phyloP scores from a whole-genome alignment of 2,113 vertebrate genomes.

The Scortum barcoo region DNA sequence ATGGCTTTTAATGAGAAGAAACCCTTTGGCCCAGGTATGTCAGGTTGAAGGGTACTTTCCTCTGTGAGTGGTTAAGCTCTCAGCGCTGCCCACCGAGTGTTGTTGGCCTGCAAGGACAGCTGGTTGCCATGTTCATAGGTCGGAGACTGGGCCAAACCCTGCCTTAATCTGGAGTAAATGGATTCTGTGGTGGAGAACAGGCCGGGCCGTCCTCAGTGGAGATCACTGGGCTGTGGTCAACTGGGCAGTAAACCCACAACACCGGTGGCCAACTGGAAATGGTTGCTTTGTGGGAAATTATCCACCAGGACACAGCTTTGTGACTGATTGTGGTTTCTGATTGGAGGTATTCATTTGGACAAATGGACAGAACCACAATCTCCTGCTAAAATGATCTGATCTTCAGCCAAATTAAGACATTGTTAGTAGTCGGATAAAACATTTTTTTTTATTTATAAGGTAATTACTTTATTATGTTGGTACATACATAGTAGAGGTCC shows the following conservation, averaged over 20 bases:
- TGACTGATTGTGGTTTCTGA: constrained; percentile 62
- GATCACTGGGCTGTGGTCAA: constrained; percentile 60
- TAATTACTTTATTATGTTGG: neutral
- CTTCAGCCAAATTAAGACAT: constrained; percentile 24
- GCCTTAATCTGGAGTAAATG: constrained; percentile 72
- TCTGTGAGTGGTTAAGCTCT: constrained; percentile 44
- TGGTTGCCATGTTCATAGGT: constrained; percentile 44
- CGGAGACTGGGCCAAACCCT: constrained; percentile 41
- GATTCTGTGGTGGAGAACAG: constrained; percentile 55
- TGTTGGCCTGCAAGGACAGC: constrained; percentile 41
- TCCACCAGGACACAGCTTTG: constrained; percentile 61
- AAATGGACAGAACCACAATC: constrained; percentile 32
- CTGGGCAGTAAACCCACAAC: constrained; percentile 56
- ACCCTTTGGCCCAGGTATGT: constrained; percentile 65
- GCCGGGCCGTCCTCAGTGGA: constrained; percentile 47
- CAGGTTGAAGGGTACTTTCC: constrained; percentile 59
- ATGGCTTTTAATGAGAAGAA: constrained; percentile 71
- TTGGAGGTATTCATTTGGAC: constrained; percentile 43
- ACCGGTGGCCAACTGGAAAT: constrained; percentile 42
- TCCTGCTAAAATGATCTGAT: constrained; percentile 24
- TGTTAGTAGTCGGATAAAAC: constrained; percentile 1
- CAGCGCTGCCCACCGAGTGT: constrained; percentile 18
- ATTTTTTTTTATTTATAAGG: neutral
- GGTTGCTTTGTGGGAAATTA: constrained; percentile 57
- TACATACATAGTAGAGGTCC: neutral